Conservation (phyloP, 1,140 invertebrate genomes). For the Stegodyphus dumicola region DNA sequence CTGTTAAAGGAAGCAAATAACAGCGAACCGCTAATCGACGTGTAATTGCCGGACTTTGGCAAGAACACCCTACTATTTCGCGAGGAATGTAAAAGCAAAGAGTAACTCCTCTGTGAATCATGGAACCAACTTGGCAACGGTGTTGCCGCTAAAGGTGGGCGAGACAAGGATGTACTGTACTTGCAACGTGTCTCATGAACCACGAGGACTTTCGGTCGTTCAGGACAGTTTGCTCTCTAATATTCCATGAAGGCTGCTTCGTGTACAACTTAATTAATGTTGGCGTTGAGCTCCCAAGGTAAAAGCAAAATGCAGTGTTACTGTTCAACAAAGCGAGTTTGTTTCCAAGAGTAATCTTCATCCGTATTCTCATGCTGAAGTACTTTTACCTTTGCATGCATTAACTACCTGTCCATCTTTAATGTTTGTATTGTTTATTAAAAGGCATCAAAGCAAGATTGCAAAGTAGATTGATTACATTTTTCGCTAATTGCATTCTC, state of each 20-base stretch:
- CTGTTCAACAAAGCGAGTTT: constrained; percentile 33
- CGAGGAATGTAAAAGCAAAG: constrained; percentile 11
- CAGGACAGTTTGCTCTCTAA: constrained; percentile 56
- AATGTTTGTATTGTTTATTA: no score
- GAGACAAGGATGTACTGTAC: constrained; percentile 35
- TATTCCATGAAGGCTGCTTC: constrained; percentile 51
- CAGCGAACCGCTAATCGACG: constrained; percentile 55
- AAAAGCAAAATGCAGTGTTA: constrained; percentile 8
- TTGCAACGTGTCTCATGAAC: constrained; percentile 35
- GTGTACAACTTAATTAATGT: constrained; percentile 55
- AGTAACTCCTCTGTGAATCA: background rate
- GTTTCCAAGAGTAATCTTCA: background rate
- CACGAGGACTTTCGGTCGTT: constrained; percentile 36
- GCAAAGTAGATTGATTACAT: no score
- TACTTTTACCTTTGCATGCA: no score
- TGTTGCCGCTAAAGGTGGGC: constrained; percentile 49
- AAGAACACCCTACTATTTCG: constrained; percentile 29
- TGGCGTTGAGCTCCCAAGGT: constrained; percentile 49
- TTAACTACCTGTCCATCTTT: no score
- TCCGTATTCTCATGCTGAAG: no score
- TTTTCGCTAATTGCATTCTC: no score
- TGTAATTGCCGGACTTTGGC: constrained; percentile 44
- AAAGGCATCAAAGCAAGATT: no score
- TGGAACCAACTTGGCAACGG: constrained; percentile 25
- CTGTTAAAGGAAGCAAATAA: constrained; percentile 27